A percentile compares a stretch with the other conserved stretches of the same genome.
These are phyloP conservation scores for Anticlea derivata DNA, from an alignment of 2,888 invertebrate species.

Conservation along the genomic window DNA sequence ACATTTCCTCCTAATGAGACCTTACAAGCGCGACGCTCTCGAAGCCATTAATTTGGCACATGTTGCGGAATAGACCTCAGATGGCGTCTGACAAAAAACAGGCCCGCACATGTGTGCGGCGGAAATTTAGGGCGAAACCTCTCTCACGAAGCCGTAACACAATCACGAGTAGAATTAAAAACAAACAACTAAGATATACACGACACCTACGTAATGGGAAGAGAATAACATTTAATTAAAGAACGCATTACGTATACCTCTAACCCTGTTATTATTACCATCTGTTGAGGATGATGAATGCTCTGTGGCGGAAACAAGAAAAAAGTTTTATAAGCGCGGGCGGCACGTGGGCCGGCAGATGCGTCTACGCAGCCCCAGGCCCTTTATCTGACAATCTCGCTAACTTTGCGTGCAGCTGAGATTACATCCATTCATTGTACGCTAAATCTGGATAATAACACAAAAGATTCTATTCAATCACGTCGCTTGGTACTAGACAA, in stretches of 20 bases:
- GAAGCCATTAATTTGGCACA: conserved; percentile 66
- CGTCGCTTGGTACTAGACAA: conserved; percentile 23
- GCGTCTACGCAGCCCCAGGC: conserved; percentile 66
- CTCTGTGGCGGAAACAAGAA: conserved; percentile 61
- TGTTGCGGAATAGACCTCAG: conserved; percentile 68
- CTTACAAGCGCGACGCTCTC: conserved; percentile 51
- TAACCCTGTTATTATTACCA: conserved; percentile 72
- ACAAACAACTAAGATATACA: conserved; percentile 49
- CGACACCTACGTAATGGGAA: conserved; percentile 51
- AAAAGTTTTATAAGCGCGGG: conserved; percentile 64
- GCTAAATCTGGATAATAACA: conserved; percentile 52
- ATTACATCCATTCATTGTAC: conserved; percentile 66
- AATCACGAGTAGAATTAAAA: conserved; percentile 41
- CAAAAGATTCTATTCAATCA: conserved; percentile 39
- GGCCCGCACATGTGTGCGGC: conserved; percentile 62
- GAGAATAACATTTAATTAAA: conserved; percentile 71
- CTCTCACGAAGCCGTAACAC: conserved; percentile 46
- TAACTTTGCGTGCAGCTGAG: conserved; percentile 62
- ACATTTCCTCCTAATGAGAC: conserved; percentile 45
- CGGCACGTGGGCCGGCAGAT: conserved; percentile 82
- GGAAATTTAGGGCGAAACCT: conserved; percentile 59
- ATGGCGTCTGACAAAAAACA: conserved; percentile 77
- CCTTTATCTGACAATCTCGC: conserved; percentile 68
- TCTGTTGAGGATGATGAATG: conserved; percentile 78
- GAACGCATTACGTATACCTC: conserved; percentile 61